These are phyloP conservation scores for Tillus elongatus DNA, from an alignment of 2,888 invertebrate species.

Conservation along the genomic window DNA sequence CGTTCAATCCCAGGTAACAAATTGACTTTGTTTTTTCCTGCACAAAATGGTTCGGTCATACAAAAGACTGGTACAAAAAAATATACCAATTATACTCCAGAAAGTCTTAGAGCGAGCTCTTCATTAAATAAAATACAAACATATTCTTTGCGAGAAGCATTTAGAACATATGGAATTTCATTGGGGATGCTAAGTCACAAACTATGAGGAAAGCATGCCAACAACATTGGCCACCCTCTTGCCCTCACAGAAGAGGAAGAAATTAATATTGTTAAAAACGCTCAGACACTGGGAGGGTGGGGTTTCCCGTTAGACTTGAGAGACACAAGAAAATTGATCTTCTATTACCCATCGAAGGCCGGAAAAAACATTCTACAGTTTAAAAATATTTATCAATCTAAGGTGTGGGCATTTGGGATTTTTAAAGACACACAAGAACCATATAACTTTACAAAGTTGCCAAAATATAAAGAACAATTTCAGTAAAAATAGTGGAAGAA, in stretches of 20 bases:
- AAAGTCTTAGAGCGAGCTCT: slow-evolving; percentile 6
- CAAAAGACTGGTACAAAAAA: slow-evolving; percentile 7
- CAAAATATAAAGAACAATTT: slow-evolving; percentile 11
- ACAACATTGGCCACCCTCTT: slow-evolving; percentile 11
- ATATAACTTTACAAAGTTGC: slow-evolving; percentile 9
- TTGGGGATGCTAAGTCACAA: slow-evolving; percentile 13
- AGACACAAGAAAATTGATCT: slow-evolving; percentile 12
- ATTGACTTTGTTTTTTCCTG: slow-evolving; percentile 5
- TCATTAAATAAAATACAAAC: slow-evolving; percentile 5
- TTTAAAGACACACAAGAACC: slow-evolving; percentile 10
- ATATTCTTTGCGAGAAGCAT: slow-evolving; percentile 10
- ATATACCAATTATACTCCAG: slow-evolving; percentile 6
- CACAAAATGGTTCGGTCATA: slow-evolving; percentile 11
- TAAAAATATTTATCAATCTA: slow-evolving; percentile 10
- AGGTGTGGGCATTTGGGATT: slow-evolving; percentile 9
- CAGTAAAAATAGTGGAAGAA: slow-evolving; percentile 11
- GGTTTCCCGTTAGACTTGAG: slow-evolving; percentile 11
- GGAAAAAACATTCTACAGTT: too few species aligned
- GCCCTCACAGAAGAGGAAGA: too few species aligned
- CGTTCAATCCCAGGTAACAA: slow-evolving; percentile 9
- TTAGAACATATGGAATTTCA: too few species aligned
- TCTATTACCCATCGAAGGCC: slow-evolving; percentile 8
- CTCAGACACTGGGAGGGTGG: slow-evolving; percentile 8
- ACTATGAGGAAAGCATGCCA: slow-evolving; percentile 10
- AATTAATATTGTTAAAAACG: too few species aligned